Base-by-base conservation (phyloP, 1,140 invertebrate species). In the Pseudomyrmex dendroicus region DNA sequence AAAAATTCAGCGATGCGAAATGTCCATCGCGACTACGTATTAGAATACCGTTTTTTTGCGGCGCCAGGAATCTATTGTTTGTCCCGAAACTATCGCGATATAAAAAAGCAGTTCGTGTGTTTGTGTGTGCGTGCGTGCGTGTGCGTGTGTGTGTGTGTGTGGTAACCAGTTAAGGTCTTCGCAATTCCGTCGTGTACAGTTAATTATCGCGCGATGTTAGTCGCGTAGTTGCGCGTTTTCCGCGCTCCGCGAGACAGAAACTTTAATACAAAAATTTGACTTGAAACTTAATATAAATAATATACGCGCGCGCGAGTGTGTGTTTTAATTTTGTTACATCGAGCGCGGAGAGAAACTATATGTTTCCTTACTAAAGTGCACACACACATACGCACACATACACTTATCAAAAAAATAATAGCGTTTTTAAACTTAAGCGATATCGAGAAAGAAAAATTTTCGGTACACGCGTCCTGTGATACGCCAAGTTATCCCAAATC, bases 1-100 rank as follows among this genome's bases (percentile, higher is more conserved):
- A 83, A 87, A 84, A 72, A 74, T 84, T 17, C 57, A 10, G 17
- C 70, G 68, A 46, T 50, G 68, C 64, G 35, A 56, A 59, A 73
- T 64, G 76, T 70, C 13, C 13, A 25, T 5, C 54, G 35, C 54
- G 44, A 57, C 44, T 57, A 67, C 35, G 20, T 70, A 72, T 59
- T 66, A 59, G 76, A 17, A 77, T 77, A 77, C 54, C 61, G 63
- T 70, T 70, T 80, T 35, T 35, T 80, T 70, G 44, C 66, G 66
- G 54, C 35, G n/a, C 44, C 35, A 80, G 76, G 15, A 80, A 80
- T 80, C 22, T 80, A 61, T 80, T 70, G 54, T 72, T 59, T 70
- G 76, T 70, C 54, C 44, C 66, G 48, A n/a, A 80, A 80, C 70
- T 73, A 54, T 63, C 35, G 10, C 25, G 25, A 2, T 22, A 50